Evolutionary conservation across 30 jellyfish, hydroid and myxozoan species (phyloP).

Genomic region (Sanderia malayensis): DNA sequence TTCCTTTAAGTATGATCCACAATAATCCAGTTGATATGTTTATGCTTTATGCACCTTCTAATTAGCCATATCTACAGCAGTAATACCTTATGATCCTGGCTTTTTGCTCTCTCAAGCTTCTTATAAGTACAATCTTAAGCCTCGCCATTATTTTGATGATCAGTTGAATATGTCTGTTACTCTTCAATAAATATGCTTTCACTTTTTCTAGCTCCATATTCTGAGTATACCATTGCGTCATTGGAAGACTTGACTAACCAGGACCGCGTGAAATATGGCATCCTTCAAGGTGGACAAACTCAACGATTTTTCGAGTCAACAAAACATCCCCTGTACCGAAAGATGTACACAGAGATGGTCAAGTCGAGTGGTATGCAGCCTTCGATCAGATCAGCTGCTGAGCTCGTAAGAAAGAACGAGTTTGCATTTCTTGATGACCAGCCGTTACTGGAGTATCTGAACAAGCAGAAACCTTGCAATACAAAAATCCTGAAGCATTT

Average conservation of each 20-base stretch:
- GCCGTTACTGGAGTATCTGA: slow-evolving; percentile 50
- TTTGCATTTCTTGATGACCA: slow-evolving; percentile 67
- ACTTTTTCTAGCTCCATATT: slow-evolving; percentile 32
- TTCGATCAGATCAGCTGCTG: slow-evolving; percentile 39
- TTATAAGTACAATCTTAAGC: too few species aligned
- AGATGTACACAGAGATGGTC: slow-evolving; percentile 36
- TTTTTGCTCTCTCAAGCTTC: too few species aligned
- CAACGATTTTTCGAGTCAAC: slow-evolving; percentile 35
- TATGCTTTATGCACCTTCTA: too few species aligned
- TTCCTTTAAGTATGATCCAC: too few species aligned
- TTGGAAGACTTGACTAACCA: slow-evolving; percentile 55
- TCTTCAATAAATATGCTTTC: too few species aligned
- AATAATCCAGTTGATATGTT: too few species aligned
- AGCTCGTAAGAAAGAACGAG: slow-evolving; percentile 48
- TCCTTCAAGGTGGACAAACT: slow-evolving; percentile 54
- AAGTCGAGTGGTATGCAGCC: slow-evolving; percentile 11
- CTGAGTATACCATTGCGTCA: slow-evolving; percentile 18
- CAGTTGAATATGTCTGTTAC: too few species aligned
- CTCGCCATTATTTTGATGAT: too few species aligned
- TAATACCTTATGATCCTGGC: too few species aligned
- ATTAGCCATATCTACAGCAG: too few species aligned
- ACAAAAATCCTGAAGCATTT: slow-evolving; percentile 65
- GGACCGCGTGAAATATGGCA: slow-evolving; percentile 39
- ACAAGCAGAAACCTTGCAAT: slow-evolving; percentile 66
- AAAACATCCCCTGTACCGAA: slow-evolving; percentile 46